Conservation (phyloP, 2,113 vertebrate genomes). For the Hydrolagus affinis region DNA sequence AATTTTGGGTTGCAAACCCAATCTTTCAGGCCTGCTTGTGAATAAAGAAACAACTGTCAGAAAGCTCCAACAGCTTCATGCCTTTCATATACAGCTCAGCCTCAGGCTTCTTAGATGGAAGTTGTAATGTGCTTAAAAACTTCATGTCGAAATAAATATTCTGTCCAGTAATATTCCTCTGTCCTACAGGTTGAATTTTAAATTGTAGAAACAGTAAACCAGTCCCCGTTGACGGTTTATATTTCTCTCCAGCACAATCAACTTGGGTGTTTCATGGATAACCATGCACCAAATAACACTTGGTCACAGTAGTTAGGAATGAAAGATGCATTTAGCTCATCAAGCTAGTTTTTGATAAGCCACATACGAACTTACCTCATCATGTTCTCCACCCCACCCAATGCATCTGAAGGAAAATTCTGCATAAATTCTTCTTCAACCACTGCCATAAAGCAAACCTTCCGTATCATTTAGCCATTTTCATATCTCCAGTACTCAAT, state of each 20-base stretch:
- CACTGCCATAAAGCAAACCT: no score
- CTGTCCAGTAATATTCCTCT: background rate
- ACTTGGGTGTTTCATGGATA: background rate
- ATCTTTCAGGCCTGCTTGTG: slow-evolving; percentile 33
- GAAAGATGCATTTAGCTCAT: no score
- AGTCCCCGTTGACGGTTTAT: background rate
- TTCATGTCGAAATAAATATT: background rate
- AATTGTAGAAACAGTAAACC: background rate
- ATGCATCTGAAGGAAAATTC: no score
- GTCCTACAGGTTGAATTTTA: background rate
- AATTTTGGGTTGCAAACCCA: slow-evolving; percentile 33
- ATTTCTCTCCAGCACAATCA: background rate
- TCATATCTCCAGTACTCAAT: background rate
- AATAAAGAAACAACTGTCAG: slow-evolving; percentile 36
- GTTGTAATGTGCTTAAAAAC: slow-evolving; percentile 28
- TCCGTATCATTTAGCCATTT: no score
- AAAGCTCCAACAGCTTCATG: slow-evolving; percentile 31
- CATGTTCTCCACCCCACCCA: no score
- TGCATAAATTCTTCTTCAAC: no score
- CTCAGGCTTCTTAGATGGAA: slow-evolving; percentile 28
- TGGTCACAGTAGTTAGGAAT: no score
- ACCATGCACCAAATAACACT: no score
- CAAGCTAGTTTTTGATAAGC: no score
- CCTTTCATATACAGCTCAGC: slow-evolving; percentile 33
- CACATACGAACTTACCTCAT: no score